Conservation (phyloP, 2,797 vertebrate genomes). For the Hirundo rustica region DNA sequence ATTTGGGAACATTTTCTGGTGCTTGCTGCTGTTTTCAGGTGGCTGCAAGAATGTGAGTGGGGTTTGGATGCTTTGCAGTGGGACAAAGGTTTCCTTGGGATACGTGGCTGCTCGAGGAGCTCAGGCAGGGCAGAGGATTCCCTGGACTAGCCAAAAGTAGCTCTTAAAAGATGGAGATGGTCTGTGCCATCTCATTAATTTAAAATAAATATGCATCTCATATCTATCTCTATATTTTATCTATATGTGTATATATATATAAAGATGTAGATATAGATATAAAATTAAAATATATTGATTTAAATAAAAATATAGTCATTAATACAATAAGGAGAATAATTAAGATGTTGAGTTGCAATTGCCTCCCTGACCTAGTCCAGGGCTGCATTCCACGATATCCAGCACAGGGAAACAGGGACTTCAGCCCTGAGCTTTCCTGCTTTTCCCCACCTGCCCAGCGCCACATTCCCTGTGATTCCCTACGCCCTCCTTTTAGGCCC, state of each 20-base stretch:
- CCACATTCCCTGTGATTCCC: neutral
- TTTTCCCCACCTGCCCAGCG: neutral
- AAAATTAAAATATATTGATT: neutral
- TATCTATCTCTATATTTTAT: neutral
- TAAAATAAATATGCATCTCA: neutral
- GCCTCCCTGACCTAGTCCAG: neutral
- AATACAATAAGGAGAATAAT: neutral
- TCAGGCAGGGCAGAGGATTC: neutral
- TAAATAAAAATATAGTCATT: neutral
- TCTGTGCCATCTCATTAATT: neutral
- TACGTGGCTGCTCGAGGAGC: rapidly evolving
- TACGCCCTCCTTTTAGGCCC: neutral
- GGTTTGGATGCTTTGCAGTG: neutral
- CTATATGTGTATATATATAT: too few species aligned
- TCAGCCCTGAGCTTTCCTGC: neutral
- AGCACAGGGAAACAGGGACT: rapidly evolving
- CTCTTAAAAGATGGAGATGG: neutral
- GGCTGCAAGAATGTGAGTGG: neutral
- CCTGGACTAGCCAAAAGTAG: neutral
- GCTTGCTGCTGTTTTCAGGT: neutral
- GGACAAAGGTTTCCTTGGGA: neutral
- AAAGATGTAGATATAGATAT: too few species aligned
- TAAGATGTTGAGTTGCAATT: neutral
- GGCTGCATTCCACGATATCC: neutral
- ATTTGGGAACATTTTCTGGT: neutral